Percentiles rank a stretch among this genome's conserved stretches.
Evolutionary conservation across 2,797 vertebrate species (phyloP).

Genomic region (Nothura maculosa): DNA sequence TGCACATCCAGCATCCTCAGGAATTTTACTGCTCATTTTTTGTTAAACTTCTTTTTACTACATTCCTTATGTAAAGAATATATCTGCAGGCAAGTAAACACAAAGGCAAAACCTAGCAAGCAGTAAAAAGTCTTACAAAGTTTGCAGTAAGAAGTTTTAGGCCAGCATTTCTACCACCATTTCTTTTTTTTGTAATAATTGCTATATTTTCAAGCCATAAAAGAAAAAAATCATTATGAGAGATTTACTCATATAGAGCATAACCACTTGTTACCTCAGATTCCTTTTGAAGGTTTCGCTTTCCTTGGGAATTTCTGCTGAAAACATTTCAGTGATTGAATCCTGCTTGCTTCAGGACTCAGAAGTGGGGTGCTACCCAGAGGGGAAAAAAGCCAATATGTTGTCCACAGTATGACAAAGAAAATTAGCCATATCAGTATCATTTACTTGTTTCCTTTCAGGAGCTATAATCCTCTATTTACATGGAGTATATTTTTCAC

Average conservation of each 20-base stretch:
- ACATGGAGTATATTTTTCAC: constrained; percentile 33
- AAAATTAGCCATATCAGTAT: constrained; percentile 55
- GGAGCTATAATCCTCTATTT: constrained; percentile 39
- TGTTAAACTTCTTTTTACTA: constrained; percentile 24
- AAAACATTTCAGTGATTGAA: constrained; percentile 55
- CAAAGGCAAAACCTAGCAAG: not conserved
- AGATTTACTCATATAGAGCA: not conserved
- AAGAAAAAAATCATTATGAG: constrained; percentile 2
- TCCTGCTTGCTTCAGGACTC: not conserved
- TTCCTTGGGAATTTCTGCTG: constrained; percentile 48
- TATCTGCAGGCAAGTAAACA: constrained; percentile 14
- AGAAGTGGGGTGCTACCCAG: not conserved
- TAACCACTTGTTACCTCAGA: constrained; percentile 17
- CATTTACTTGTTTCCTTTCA: constrained; percentile 21
- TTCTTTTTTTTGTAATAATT: not conserved
- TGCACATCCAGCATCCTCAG: not conserved
- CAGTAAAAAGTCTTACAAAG: not conserved
- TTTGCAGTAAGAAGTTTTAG: not conserved
- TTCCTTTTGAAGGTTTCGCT: constrained; percentile 41
- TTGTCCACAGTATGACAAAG: constrained; percentile 36
- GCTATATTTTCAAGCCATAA: not conserved
- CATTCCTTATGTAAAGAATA: not conserved
- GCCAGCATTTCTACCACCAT: not conserved
- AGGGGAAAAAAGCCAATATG: not conserved
- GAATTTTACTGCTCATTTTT: constrained; percentile 24